Percentiles rank a stretch among this genome's conserved stretches.
phyloP scores from a whole-genome alignment of 2,113 vertebrate species.

The Petaurus breviceps region DNA sequence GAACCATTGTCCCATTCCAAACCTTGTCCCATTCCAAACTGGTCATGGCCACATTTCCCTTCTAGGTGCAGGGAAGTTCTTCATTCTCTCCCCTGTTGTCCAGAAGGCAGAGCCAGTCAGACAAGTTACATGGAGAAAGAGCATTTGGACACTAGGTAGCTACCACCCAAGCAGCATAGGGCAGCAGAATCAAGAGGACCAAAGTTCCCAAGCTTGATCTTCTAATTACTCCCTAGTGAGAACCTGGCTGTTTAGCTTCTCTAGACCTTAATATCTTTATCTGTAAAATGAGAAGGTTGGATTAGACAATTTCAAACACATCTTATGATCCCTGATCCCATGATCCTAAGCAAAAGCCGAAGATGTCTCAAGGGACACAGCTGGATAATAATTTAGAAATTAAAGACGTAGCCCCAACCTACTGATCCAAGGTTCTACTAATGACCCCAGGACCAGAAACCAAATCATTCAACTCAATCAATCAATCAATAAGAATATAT shows the following conservation, averaged over 20 bases:
- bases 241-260: background rate
- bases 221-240: background rate
- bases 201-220: background rate
- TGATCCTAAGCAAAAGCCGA: background rate
- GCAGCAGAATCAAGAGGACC: background rate
- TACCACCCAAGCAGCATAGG: background rate
- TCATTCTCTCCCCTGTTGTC: background rate
- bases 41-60: constrained; percentile 22
- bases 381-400: background rate
- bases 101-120: background rate
- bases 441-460: background rate
- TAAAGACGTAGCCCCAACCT: background rate
- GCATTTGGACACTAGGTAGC: background rate
- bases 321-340: background rate
- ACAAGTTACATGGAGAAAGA: background rate
- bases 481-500: background rate
- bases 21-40: background rate
- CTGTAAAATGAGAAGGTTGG: background rate
- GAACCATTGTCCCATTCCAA: background rate
- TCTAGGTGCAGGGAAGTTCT: background rate
- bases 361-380: background rate
- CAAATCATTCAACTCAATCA: background rate
- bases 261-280: background rate
- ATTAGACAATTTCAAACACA: background rate
- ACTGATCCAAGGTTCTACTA: background rate